These are phyloP conservation scores for Anthoptus insignis DNA, from an alignment of 2,888 invertebrate genomes.

Conservation along the genomic window DNA sequence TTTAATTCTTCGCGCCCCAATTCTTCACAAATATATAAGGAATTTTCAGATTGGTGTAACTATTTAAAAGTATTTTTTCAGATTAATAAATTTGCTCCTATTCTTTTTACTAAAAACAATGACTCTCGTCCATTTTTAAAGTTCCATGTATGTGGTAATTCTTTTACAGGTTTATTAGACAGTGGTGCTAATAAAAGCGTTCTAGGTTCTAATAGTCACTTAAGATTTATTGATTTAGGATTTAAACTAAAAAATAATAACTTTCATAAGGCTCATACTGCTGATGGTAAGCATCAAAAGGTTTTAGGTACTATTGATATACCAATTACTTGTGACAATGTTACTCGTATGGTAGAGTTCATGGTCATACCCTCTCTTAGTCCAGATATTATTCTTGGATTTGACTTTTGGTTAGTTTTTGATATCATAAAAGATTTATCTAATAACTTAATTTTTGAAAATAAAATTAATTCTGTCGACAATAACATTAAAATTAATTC, in stretches of 20 bases:
- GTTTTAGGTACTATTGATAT: no score
- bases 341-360: no score
- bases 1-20: no score
- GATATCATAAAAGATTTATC: no score
- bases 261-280: background rate
- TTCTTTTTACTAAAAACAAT: background rate
- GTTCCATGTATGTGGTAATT: background rate
- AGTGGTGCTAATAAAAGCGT: background rate
- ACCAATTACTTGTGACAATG: no score
- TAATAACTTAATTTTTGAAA: background rate
- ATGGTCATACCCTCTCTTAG: no score
- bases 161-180: background rate
- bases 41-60: no score
- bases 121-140: background rate
- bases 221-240: background rate
- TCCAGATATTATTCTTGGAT: no score
- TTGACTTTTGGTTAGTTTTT: no score
- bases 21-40: no score
- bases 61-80: background rate
- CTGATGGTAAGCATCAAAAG: no score
- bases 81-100: background rate
- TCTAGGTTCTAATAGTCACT: background rate
- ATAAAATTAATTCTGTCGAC: background rate
- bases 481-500: background rate
- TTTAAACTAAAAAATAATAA: background rate